Evolutionary conservation across 2,113 vertebrate species (phyloP), one percentile per base, ranked within the genome.

Genomic region (Corythaixoides concolor): DNA sequence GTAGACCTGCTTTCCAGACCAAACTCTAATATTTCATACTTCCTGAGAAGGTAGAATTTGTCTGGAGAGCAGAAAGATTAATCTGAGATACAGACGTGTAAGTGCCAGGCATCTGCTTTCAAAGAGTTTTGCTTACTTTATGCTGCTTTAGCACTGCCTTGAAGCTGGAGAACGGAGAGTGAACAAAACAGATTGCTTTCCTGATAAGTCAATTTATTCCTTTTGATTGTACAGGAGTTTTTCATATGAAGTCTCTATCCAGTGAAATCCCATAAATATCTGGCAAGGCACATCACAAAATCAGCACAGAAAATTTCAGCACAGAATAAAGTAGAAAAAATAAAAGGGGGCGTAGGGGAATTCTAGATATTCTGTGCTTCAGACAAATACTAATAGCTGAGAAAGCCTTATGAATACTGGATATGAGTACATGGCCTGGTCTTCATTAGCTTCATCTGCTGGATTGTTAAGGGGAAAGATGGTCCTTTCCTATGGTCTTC

Each of bases 61-160:
- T 73, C 75, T 85, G 45, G 20, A 60, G 30, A 95, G 9, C 18
- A 87, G 35, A 58, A 90, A 90, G 72, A 81, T 88, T 72, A 63
- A 50, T 45, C n/a, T 10, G 8, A 78, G 64, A 74, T 63, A 77
- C 0, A 63, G 59, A 35, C 62, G 33, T 9, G 14, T 45, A 55
- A 58, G 19, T 75, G 33, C 45, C 85, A 93, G 49, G 30, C 12
- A 62, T 59, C 41, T 2, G 1, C 45, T 90, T 96, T 91, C 43
- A 74, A 75, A 79, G 50, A 24, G 14, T 80, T 85, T 55, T 77
- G 22, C 67, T 79, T 73, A n/a, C 5, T 78, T 83, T 43, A 23
- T 30, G 26, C 37, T 52, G 47, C 41, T 70, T 92, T 70, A 90
- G 26, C 9, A 59, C n/a, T 63, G 32, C 55, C 35, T 93, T 47